phyloP scores from a whole-genome alignment of 2,797 vertebrate species.

The Spatula clypeata region DNA sequence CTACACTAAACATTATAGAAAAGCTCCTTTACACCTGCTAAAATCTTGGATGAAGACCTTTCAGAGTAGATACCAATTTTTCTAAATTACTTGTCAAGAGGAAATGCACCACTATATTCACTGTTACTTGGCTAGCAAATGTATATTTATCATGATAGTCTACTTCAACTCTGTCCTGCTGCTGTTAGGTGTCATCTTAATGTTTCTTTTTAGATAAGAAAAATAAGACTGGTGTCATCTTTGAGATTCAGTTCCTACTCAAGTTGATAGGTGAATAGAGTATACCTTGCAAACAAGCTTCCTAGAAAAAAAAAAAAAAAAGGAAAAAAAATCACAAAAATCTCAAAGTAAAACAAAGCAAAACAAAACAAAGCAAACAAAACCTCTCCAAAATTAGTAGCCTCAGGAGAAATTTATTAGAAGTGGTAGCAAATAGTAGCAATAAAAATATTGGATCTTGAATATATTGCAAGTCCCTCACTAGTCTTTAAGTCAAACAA shows the following conservation, averaged over 20 bases:
- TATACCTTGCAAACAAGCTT: background rate
- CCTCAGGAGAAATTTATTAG: background rate
- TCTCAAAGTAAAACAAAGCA: too few relatives aligned
- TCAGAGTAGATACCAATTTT: background rate
- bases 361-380: background rate
- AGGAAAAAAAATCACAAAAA: rapidly evolving
- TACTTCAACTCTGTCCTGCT: background rate
- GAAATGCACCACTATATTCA: background rate
- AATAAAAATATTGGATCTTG: background rate
- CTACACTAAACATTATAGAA: background rate
- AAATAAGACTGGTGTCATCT: background rate
- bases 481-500: background rate
- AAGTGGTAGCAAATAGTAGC: background rate
- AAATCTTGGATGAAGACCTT: background rate
- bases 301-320: background rate
- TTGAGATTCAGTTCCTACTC: background rate
- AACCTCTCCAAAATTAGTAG: background rate
- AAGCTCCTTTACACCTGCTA: background rate
- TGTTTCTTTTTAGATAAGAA: background rate
- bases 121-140: background rate
- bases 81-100: background rate
- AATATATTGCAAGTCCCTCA: background rate
- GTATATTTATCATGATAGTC: background rate
- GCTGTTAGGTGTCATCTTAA: background rate
- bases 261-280: background rate